These are phyloP conservation scores for Oreochromis mossambicus DNA, from an alignment of 2,797 vertebrate species.

Conservation along the genomic window DNA sequence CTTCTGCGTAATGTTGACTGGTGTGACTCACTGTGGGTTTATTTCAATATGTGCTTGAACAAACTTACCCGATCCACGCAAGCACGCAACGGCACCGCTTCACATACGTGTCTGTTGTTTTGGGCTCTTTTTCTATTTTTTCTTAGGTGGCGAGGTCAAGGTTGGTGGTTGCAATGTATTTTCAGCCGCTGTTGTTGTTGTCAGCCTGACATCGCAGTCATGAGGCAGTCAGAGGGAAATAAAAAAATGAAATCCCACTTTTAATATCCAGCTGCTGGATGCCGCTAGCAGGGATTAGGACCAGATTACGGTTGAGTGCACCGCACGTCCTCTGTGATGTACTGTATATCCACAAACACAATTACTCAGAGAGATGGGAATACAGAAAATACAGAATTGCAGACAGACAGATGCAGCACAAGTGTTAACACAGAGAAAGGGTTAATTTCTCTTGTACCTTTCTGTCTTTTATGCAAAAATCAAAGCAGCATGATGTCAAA, in stretches of 20 bases:
- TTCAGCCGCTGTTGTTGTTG: not conserved
- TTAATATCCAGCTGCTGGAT: conserved; percentile 53
- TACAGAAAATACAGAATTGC: not conserved
- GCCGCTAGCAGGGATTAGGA: conserved; percentile 61
- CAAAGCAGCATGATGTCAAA: not conserved
- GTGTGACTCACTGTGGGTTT: not conserved
- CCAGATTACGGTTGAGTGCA: conserved; percentile 44
- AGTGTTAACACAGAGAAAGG: not conserved
- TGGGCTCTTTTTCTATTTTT: not conserved
- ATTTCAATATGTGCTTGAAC: not conserved
- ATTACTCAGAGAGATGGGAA: conserved; percentile 21
- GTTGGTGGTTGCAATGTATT: not conserved
- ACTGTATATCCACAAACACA: conserved; percentile 21
- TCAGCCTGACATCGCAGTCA: conserved; percentile 6
- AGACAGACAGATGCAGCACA: not conserved
- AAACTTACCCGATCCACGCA: not conserved
- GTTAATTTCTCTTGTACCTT: not conserved
- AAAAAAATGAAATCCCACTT: conserved; percentile 25
- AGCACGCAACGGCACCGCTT: not conserved
- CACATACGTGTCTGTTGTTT: not conserved
- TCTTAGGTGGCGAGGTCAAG: not conserved
- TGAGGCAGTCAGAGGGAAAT: not conserved
- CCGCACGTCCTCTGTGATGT: conserved; percentile 14
- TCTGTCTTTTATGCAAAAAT: not conserved
- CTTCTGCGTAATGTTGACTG: not conserved